A percentile compares a stretch with the other conserved stretches of the same genome.
Conservation (phyloP, 2,888 invertebrate genomes). For the Cephus runcator region DNA sequence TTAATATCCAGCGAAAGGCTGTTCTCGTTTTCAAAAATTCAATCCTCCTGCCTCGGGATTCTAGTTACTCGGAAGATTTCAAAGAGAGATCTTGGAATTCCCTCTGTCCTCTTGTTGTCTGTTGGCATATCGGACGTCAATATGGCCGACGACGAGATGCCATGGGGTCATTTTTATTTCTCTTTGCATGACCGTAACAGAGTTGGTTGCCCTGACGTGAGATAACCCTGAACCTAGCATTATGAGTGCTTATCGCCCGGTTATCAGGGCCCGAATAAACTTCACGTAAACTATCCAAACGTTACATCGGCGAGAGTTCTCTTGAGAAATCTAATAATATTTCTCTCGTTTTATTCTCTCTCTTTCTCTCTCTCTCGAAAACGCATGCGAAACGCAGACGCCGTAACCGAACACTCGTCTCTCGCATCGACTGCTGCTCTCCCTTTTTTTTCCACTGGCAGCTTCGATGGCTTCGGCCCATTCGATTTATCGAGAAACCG, state of each 20-base stretch:
- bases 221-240: constrained; percentile 64
- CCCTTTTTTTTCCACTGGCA: constrained; percentile 42
- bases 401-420: constrained; percentile 41
- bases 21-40: not conserved
- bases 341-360: not conserved
- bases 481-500: constrained; percentile 66
- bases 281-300: constrained; percentile 43
- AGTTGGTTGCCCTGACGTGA: constrained; percentile 63
- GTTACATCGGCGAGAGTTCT: not conserved
- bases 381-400: constrained; percentile 12
- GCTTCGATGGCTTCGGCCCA: constrained; percentile 47
- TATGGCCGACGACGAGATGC: not conserved
- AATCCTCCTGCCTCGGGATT: not conserved
- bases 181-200: constrained; percentile 24
- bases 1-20: constrained; percentile 9
- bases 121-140: not conserved
- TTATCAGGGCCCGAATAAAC: constrained; percentile 54
- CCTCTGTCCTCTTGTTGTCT: constrained; percentile 7
- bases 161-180: constrained; percentile 20
- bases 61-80: not conserved
- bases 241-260: constrained; percentile 59
- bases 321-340: not conserved
- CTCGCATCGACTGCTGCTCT: constrained; percentile 6
- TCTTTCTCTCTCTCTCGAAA: constrained; percentile 1
- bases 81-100: not conserved